Evolutionary conservation across 2,797 vertebrate species (phyloP).

Genomic region (Cryptoprocta ferox): DNA sequence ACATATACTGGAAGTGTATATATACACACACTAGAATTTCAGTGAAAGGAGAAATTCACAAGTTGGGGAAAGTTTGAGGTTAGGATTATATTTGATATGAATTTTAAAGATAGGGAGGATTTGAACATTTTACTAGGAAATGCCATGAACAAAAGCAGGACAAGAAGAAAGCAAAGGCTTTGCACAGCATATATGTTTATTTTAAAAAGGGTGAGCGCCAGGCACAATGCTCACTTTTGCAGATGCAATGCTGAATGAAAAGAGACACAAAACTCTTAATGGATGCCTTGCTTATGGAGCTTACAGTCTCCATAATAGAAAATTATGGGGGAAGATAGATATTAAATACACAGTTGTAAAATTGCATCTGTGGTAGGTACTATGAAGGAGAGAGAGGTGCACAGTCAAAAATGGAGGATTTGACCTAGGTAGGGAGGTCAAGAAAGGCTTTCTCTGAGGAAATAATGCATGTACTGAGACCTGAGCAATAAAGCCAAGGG

Average conservation of each 20-base stretch:
- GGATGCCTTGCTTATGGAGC: background rate
- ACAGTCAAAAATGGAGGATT: background rate
- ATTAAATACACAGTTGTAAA: conserved; percentile 32
- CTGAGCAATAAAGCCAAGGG: background rate
- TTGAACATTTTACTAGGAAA: conserved; percentile 46
- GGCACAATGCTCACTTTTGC: background rate
- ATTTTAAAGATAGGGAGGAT: conserved; percentile 43
- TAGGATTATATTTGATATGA: conserved; percentile 34
- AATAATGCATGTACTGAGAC: background rate
- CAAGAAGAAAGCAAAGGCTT: conserved; percentile 34
- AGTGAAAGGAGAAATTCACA: background rate
- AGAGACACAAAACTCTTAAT: background rate
- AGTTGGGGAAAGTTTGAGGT: conserved; percentile 31
- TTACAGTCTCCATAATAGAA: too few species aligned
- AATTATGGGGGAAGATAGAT: background rate
- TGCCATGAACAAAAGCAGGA: background rate
- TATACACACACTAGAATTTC: background rate
- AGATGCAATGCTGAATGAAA: background rate
- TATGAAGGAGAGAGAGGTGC: background rate
- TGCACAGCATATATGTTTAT: conserved; percentile 20
- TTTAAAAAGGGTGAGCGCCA: background rate
- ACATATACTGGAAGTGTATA: background rate
- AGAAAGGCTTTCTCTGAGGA: conserved; percentile 44
- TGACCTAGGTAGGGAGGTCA: background rate
- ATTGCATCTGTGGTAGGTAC: background rate